phyloP scores from a whole-genome alignment of 2,113 vertebrate species.

The Lamprotornis superbus region DNA sequence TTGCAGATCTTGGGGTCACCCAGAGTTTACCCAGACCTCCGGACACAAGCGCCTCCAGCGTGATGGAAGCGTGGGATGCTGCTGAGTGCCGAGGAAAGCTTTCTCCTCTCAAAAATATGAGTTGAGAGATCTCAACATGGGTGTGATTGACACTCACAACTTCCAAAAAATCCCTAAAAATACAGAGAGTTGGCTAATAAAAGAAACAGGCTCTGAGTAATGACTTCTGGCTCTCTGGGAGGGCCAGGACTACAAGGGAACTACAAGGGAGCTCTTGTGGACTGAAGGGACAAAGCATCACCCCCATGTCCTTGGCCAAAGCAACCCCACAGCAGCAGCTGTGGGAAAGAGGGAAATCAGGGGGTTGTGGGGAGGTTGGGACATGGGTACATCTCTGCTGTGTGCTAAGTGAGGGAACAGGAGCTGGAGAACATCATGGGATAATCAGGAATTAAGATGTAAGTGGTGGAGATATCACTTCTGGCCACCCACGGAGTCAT shows the following conservation, averaged over 20 bases:
- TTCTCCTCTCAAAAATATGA: neutral
- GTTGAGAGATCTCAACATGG: neutral
- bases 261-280: neutral
- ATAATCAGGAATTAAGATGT: slow-evolving; percentile 51
- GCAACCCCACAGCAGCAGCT: rapidly evolving
- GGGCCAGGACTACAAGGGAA: neutral
- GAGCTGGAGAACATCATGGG: slow-evolving; percentile 55
- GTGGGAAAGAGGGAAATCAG: neutral
- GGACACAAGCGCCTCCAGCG: neutral
- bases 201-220: slow-evolving; percentile 15
- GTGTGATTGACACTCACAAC: neutral
- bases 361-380: neutral
- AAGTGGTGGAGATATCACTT: slow-evolving; percentile 53
- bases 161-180: slow-evolving; percentile 28
- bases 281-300: neutral
- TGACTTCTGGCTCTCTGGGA: neutral
- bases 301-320: neutral
- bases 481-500: slow-evolving; percentile 63
- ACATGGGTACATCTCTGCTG: neutral
- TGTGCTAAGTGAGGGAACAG: neutral
- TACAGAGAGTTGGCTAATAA: neutral
- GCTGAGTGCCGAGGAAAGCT: neutral
- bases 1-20: neutral
- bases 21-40: neutral
- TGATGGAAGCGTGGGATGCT: neutral